Conservation (phyloP, 2,113 vertebrate genomes). For the Nerophis lumbriciformis region DNA sequence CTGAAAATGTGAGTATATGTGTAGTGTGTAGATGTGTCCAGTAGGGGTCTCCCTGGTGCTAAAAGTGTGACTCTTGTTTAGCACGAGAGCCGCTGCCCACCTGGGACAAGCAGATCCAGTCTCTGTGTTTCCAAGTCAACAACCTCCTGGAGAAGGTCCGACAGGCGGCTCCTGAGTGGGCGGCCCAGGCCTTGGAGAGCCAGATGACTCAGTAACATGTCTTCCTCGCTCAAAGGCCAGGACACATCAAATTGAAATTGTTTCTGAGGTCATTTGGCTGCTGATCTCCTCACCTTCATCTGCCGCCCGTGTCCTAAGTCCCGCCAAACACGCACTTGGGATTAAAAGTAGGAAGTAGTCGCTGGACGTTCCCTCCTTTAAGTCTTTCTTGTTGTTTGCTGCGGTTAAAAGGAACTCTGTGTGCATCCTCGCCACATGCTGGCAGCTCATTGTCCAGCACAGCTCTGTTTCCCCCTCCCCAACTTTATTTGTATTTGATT, state of each 20-base stretch:
- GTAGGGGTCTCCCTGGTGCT: constrained; percentile 8
- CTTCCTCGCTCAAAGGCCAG: constrained; percentile 23
- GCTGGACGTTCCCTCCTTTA: too few species aligned
- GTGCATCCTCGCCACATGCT: too few species aligned
- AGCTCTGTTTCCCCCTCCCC: too few species aligned
- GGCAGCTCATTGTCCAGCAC: too few species aligned
- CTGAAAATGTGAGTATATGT: too few species aligned
- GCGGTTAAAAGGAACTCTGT: too few species aligned
- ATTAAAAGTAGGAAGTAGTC: too few species aligned
- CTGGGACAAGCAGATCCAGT: constrained; percentile 99
- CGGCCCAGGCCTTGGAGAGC: constrained; percentile 90
- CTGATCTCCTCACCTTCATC: too few species aligned
- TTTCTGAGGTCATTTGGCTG: not conserved
- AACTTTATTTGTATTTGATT: too few species aligned
- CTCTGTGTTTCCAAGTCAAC: constrained; percentile 98
- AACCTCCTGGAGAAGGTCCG: constrained; percentile 97
- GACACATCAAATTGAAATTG: not conserved
- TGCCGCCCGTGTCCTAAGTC: too few species aligned
- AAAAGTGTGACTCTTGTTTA: constrained; percentile 30
- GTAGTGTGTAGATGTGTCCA: constrained; percentile 2
- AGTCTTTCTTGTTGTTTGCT: too few species aligned
- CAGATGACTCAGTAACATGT: constrained; percentile 88
- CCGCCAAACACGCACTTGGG: too few species aligned
- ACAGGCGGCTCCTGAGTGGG: constrained; percentile 91
- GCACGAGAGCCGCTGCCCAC: constrained; percentile 96